Conservation (phyloP, 2,113 vertebrate genomes). For the Elgaria multicarinata region DNA sequence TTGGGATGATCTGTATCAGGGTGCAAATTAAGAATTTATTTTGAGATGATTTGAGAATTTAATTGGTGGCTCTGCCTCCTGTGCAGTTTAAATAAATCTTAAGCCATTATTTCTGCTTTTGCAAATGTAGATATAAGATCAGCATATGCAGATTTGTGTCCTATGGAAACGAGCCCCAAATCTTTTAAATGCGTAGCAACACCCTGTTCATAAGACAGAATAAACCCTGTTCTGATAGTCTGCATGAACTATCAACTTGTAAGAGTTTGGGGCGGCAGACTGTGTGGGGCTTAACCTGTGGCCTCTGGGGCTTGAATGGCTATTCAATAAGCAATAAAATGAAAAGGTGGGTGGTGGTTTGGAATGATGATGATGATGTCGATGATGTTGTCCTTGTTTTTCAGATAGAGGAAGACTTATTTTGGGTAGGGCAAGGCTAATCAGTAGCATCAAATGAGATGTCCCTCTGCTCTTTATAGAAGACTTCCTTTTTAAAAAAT, state of each 20-base stretch:
- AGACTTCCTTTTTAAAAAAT: background rate
- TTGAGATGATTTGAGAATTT: too few species aligned
- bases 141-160: too few species aligned
- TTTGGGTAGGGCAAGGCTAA: background rate
- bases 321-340: background rate
- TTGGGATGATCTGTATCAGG: too few species aligned
- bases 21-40: too few species aligned
- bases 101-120: too few species aligned
- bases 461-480: background rate
- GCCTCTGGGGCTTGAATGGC: background rate
- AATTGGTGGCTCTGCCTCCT: too few species aligned
- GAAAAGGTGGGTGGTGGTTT: background rate
- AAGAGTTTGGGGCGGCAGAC: background rate
- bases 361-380: too few species aligned
- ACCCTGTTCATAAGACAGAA: background rate
- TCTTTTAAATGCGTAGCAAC: too few species aligned
- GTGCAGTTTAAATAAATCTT: too few species aligned
- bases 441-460: constrained; percentile 5
- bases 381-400: constrained; percentile 16
- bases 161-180: too few species aligned
- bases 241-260: background rate
- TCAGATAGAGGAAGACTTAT: background rate
- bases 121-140: too few species aligned
- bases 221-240: background rate
- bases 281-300: constrained; percentile 9